Evolutionary conservation across 2,797 vertebrate genomes (phyloP).

Genomic region (Vultur gryphus): DNA sequence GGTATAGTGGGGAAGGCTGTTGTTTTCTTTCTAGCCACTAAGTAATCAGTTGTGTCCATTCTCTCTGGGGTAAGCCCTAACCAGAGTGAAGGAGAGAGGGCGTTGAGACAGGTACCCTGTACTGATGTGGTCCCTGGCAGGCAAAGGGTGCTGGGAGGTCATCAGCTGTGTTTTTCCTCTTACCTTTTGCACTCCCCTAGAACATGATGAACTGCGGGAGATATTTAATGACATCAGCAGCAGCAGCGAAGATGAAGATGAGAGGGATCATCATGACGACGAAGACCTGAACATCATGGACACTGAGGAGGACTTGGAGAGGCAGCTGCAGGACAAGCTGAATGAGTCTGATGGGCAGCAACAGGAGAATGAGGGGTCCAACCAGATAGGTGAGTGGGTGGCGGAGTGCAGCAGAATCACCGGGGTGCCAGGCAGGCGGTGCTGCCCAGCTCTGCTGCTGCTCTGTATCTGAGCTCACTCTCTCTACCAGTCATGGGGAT

Average conservation of each 20-base stretch:
- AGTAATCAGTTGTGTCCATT: background rate
- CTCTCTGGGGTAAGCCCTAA: background rate
- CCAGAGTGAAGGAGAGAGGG: background rate
- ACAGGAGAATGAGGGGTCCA: conserved; percentile 86
- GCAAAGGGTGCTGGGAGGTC: background rate
- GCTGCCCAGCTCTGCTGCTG: background rate
- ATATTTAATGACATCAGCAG: conserved; percentile 99
- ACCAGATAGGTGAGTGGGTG: conserved; percentile 82
- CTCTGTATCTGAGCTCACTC: background rate
- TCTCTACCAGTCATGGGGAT: conserved; percentile 86
- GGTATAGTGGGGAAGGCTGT: conserved; percentile 67
- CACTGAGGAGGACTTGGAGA: conserved; percentile 92
- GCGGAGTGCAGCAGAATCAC: background rate
- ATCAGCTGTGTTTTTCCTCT: background rate
- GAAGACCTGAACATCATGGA: conserved; percentile 97
- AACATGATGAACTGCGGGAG: conserved; percentile 90
- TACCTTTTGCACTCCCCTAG: conserved; percentile 17
- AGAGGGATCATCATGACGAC: conserved; percentile 88
- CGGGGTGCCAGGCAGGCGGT: background rate
- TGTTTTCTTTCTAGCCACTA: background rate
- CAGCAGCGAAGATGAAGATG: conserved; percentile 96
- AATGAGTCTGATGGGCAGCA: conserved; percentile 85
- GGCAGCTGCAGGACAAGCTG: conserved; percentile 89
- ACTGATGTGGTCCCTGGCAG: background rate
- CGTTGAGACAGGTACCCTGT: background rate